Percentiles rank a stretch among this genome's conserved stretches.
phyloP scores from a whole-genome alignment of 2,797 vertebrate species.

The Oophaga sylvatica region DNA sequence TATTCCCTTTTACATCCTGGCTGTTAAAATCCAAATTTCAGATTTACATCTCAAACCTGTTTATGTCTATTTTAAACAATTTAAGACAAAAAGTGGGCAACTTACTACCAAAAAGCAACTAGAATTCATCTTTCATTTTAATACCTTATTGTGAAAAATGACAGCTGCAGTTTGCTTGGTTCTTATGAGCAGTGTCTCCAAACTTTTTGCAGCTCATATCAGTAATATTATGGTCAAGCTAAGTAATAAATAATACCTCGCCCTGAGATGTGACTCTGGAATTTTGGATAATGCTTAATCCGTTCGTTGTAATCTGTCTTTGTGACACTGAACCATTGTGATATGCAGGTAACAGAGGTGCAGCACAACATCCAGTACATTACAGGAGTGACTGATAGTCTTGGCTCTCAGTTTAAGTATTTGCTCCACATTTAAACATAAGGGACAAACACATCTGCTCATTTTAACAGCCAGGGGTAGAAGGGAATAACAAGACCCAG shows the following conservation, averaged over 20 bases:
- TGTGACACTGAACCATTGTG: slow-evolving; percentile 23
- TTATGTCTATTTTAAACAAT: not conserved
- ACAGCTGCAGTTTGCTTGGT: not conserved
- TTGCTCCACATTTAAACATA: slow-evolving; percentile 48
- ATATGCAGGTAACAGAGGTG: slow-evolving; percentile 34
- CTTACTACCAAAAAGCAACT: not conserved
- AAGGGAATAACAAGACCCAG: slow-evolving; percentile 53
- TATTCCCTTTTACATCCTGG: too few relatives aligned
- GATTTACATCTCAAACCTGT: too few relatives aligned
- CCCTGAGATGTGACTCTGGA: not conserved
- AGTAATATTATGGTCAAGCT: not conserved
- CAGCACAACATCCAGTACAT: slow-evolving; percentile 26
- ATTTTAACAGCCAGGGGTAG: slow-evolving; percentile 42
- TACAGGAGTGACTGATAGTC: slow-evolving; percentile 50
- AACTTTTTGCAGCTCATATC: not conserved
- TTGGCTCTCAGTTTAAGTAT: slow-evolving; percentile 54
- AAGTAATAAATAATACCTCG: not conserved
- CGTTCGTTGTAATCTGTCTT: not conserved
- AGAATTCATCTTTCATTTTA: not conserved
- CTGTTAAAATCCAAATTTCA: too few relatives aligned
- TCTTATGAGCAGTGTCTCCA: not conserved
- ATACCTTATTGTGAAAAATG: not conserved
- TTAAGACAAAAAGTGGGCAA: not conserved
- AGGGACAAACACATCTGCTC: slow-evolving; percentile 61
- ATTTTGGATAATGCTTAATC: slow-evolving; percentile 9